Base-by-base conservation (phyloP, 2,113 vertebrate species). In the Bubo blakistoni region DNA sequence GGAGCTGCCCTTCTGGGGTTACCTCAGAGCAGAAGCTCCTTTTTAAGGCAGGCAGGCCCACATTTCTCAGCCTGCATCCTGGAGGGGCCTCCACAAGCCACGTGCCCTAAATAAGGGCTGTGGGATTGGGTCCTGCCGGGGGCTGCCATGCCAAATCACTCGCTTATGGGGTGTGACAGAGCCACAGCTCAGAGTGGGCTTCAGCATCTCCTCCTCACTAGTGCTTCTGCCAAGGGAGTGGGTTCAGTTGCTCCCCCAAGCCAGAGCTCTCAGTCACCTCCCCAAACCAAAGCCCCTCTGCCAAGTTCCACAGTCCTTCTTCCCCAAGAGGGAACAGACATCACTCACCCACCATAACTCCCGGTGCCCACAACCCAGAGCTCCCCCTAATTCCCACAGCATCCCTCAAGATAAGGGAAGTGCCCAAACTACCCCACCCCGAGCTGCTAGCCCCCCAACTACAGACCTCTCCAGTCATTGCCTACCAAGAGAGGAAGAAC, bases 81-180 rank as follows among this genome's bases (percentile, higher is more conserved):
- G 30, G 13, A 30, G 42, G 10, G 12, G 24, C 36, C 36, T 30
- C 36, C 34, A 22, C 1, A 5, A 17, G 22, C 29, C 21, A 24
- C 46, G 4, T 8, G 8, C 10, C 49, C 44, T 55, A 77, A 71
- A 38, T 10, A 61, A 61, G 11, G 17, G 42, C 58, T 12, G 29
- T 3, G 10, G 36, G 40, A 40, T 30, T 17, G 0, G 1, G 54
- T 38, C 11, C 65, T 25, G 59, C 34, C 25, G 2, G 24, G 44
- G 11, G 22, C 20, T 27, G 38, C n/a, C 0, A 0, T 16, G n/a
- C 18, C 32, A 26, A 46, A 49, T 24, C 1, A 0, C 36, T 36
- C 25, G 1, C 13, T 81, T 7, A 42, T 0, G 8, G 38, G 40
- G 25, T 16, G 38, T 0, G 4, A 30, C 22, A 34, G 30, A 58